phyloP scores from a whole-genome alignment of 2,797 vertebrate species.

The Mareca strepera region DNA sequence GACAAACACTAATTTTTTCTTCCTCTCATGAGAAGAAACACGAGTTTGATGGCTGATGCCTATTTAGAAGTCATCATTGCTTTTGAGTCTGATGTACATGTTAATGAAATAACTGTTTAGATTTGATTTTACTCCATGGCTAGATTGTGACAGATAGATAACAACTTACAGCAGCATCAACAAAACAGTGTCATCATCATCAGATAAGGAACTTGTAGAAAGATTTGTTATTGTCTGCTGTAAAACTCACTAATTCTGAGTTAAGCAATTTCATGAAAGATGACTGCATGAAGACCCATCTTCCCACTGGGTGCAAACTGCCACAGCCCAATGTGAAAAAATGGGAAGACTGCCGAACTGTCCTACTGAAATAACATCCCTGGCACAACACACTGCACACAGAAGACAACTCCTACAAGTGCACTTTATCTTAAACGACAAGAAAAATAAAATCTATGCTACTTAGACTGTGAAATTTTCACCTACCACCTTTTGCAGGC shows the following conservation, averaged over 20 bases:
- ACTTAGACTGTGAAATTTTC: neutral
- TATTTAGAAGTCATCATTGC: neutral
- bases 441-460: neutral
- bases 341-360: neutral
- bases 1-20: neutral
- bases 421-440: neutral
- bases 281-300: neutral
- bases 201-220: neutral
- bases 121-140: neutral
- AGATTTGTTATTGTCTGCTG: neutral
- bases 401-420: neutral
- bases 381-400: neutral
- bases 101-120: neutral
- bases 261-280: neutral
- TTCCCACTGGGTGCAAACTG: neutral
- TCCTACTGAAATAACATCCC: neutral
- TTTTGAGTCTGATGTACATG: neutral
- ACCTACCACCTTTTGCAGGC: neutral
- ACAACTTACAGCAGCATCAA: neutral
- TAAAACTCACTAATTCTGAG: neutral
- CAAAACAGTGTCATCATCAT: neutral
- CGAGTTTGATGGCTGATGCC: neutral
- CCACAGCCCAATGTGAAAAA: neutral
- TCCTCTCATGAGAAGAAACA: neutral
- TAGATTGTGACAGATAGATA: neutral